Percentiles rank a stretch among this genome's conserved stretches.
phyloP scores from a whole-genome alignment of 2,113 vertebrate species.

The Rhombomys opimus region DNA sequence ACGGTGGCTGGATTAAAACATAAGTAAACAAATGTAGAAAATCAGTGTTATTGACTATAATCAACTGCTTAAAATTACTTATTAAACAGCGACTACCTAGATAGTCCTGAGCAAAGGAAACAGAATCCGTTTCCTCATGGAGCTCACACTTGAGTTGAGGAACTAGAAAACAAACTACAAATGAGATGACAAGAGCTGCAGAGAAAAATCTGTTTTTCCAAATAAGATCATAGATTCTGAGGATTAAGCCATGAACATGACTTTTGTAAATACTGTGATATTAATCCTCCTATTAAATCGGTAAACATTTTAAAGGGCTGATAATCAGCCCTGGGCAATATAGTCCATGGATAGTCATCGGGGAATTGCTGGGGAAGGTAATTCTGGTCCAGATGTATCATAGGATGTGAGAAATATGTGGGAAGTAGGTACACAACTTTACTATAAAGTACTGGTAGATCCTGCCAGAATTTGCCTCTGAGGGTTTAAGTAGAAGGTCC shows the following conservation, averaged over 20 bases:
- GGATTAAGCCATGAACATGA: neutral
- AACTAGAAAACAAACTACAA: neutral
- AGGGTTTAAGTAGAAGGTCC: neutral
- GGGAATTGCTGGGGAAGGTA: neutral
- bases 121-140: neutral
- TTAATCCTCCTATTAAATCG: neutral
- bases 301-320: neutral
- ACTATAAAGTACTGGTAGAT: neutral
- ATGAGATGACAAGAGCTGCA: neutral
- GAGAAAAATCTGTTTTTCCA: neutral
- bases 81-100: neutral
- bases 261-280: neutral
- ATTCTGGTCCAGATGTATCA: neutral
- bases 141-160: neutral
- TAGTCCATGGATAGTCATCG: neutral
- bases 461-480: neutral
- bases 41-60: neutral
- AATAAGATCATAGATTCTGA: neutral
- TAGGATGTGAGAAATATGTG: neutral
- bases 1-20: neutral
- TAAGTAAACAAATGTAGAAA: neutral
- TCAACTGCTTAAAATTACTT: neutral
- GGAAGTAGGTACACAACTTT: neutral
- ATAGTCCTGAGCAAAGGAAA: neutral
- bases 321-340: neutral